A percentile compares a stretch with the other conserved stretches of the same genome.
Evolutionary conservation across 1,140 invertebrate genomes (phyloP).

Genomic region (Drosophila oshimai): DNA sequence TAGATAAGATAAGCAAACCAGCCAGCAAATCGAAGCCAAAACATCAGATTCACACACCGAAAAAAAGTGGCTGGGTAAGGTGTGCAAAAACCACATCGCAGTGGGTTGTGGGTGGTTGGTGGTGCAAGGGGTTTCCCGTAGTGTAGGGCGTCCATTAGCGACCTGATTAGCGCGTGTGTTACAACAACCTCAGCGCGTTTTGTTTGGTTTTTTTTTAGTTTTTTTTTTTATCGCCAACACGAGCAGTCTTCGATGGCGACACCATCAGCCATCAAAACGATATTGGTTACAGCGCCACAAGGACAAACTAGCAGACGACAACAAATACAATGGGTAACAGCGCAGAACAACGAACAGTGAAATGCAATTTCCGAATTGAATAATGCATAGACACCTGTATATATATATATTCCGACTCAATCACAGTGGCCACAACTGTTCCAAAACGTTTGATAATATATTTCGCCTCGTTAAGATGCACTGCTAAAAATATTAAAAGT

Average conservation of each 20-base stretch:
- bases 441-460: conserved; percentile 15
- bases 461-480: not conserved
- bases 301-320: conserved; percentile 41
- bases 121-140: conserved; percentile 20
- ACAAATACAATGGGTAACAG: conserved; percentile 3
- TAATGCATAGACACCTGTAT: conserved; percentile 47
- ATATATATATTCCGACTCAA: conserved; percentile 1
- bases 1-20: conserved; percentile 64
- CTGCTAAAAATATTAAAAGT: not conserved
- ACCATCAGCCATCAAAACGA: conserved; percentile 49
- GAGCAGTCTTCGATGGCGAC: conserved; percentile 50
- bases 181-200: conserved; percentile 28
- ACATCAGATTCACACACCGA: conserved; percentile 14
- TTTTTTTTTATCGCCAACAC: conserved; percentile 60
- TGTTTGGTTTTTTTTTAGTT: conserved; percentile 16
- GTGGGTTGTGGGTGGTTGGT: conserved; percentile 9
- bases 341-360: conserved; percentile 11
- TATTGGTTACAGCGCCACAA: conserved; percentile 62
- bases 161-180: conserved; percentile 71
- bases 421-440: conserved; percentile 8
- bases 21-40: conserved; percentile 27
- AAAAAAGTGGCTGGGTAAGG: conserved; percentile 40
- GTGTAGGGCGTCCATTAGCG: conserved; percentile 33
- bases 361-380: conserved; percentile 50
- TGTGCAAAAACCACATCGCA: conserved; percentile 48